Evolutionary conservation across 2,113 vertebrate genomes (phyloP).

Genomic region (Myiagra hebetior): DNA sequence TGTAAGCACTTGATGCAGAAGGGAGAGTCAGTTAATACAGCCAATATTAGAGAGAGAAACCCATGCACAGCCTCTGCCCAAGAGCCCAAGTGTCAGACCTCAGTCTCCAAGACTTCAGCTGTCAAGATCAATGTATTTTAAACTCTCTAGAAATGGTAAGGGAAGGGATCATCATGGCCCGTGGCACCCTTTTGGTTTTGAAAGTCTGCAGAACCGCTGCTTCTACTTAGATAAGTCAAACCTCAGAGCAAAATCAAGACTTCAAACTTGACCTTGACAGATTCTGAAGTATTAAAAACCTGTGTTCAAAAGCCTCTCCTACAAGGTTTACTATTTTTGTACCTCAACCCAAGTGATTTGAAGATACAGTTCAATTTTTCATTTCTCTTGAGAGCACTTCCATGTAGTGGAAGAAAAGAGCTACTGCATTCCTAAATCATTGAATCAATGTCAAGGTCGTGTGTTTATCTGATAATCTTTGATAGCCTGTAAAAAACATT

Average conservation of each 20-base stretch:
- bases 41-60: neutral
- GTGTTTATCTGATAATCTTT: neutral
- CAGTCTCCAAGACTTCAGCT: neutral
- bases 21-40: neutral
- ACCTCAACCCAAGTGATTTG: neutral
- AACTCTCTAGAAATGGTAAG: neutral
- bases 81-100: neutral
- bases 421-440: neutral
- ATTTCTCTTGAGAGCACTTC: neutral
- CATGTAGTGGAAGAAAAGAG: neutral
- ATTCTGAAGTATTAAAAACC: neutral
- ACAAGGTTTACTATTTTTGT: neutral
- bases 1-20: neutral
- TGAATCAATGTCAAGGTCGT: neutral
- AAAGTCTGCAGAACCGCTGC: neutral
- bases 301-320: neutral
- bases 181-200: neutral
- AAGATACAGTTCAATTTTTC: constrained; percentile 21
- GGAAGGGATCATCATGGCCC: neutral
- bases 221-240: neutral
- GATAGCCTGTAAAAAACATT: neutral
- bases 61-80: neutral
- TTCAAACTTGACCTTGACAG: neutral
- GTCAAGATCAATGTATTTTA: neutral
- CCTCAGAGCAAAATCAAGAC: neutral